phyloP scores from a whole-genome alignment of 2,113 vertebrate species.

The Hyperoodon ampullatus region DNA sequence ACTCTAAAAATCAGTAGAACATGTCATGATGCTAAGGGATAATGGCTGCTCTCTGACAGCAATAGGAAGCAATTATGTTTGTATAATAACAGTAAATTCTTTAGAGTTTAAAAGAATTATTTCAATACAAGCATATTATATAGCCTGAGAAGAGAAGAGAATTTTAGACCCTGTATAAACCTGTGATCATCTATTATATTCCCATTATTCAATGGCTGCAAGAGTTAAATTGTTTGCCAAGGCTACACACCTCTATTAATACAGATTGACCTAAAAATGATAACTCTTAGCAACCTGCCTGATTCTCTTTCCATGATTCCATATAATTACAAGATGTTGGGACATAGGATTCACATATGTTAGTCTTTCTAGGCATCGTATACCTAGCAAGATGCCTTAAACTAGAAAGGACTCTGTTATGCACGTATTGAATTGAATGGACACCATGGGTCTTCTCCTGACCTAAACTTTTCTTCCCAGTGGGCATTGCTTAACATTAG shows the following conservation, averaged over 20 bases:
- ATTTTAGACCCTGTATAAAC: background rate
- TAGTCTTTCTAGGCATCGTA: background rate
- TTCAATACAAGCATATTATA: background rate
- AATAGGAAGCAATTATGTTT: background rate
- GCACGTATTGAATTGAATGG: background rate
- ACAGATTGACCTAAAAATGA: background rate
- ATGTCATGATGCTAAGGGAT: background rate
- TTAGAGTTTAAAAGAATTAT: conserved; percentile 13
- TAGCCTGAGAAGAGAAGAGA: background rate
- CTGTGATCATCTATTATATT: background rate
- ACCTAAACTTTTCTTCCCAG: background rate
- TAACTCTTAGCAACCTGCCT: background rate
- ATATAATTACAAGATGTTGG: background rate
- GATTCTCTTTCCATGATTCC: background rate
- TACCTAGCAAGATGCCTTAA: background rate
- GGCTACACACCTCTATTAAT: background rate
- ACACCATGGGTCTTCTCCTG: background rate
- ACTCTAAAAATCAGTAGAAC: background rate
- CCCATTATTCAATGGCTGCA: background rate
- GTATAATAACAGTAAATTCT: background rate
- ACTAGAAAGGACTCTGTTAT: background rate
- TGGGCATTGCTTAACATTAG: background rate
- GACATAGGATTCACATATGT: background rate
- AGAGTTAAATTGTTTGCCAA: background rate
- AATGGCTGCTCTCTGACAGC: background rate